phyloP scores from a whole-genome alignment of 2,113 vertebrate species.

The Antechinus flavipes region DNA sequence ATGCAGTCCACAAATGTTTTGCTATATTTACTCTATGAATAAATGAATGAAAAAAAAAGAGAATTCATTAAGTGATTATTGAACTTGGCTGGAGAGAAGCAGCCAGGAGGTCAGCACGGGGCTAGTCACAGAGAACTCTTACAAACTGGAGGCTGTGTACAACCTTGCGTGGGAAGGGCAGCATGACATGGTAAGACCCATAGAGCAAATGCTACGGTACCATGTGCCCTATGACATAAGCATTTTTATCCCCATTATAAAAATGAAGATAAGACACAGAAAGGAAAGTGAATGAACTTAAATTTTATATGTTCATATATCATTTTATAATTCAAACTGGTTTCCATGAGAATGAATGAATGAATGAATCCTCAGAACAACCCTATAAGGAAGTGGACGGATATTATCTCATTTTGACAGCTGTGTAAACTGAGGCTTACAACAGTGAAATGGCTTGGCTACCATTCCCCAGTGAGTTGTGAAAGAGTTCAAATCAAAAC shows the following conservation, averaged over 20 bases:
- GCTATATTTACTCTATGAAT: not conserved
- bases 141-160: not conserved
- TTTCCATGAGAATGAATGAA: not conserved
- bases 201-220: not conserved
- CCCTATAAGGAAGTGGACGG: not conserved
- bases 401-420: not conserved
- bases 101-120: not conserved
- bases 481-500: not conserved
- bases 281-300: not conserved
- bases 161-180: not conserved
- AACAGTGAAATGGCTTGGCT: not conserved
- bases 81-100: not conserved
- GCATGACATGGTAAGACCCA: not conserved
- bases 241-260: not conserved
- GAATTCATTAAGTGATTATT: not conserved
- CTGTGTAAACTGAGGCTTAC: not conserved
- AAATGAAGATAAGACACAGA: not conserved
- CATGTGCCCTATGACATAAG: not conserved
- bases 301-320: not conserved
- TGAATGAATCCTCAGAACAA: not conserved
- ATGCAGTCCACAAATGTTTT: not conserved
- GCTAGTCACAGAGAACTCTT: not conserved
- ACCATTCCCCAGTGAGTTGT: fast-evolving
- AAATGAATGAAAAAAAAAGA: not conserved
- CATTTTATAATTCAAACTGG: not conserved